Conservation (phyloP, 2,797 vertebrate species). For the Avahi laniger region DNA sequence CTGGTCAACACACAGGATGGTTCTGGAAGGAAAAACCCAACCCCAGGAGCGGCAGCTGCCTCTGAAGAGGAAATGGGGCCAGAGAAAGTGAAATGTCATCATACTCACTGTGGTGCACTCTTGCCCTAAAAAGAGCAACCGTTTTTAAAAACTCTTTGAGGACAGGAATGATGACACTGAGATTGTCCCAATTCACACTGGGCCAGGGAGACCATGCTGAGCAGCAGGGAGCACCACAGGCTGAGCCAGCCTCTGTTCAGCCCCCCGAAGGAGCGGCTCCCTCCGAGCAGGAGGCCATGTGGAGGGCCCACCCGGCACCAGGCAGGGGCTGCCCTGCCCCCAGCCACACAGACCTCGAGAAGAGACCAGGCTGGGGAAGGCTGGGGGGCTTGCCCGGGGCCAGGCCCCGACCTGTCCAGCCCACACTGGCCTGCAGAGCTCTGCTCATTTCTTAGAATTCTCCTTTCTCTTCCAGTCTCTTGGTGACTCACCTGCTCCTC, state of each 20-base stretch:
- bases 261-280: background rate
- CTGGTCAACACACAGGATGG: fast-evolving
- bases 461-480: background rate
- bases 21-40: background rate
- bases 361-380: fast-evolving
- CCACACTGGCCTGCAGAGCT: fast-evolving
- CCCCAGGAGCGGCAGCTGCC: background rate
- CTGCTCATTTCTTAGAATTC: background rate
- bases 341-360: fast-evolving
- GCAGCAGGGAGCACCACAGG: background rate
- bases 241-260: fast-evolving
- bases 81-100: fast-evolving
- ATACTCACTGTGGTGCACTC: fast-evolving
- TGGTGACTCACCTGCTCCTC: too few relatives aligned
- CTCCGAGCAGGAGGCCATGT: fast-evolving
- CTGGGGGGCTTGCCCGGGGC: fast-evolving
- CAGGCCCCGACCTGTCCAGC: fast-evolving
- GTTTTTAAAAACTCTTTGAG: background rate
- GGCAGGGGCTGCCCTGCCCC: fast-evolving
- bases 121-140: background rate
- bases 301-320: fast-evolving
- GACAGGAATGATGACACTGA: fast-evolving
- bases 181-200: fast-evolving
- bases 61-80: too few relatives aligned
- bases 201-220: fast-evolving